A percentile compares a stretch with the other conserved stretches of the same genome.
phyloP scores from a whole-genome alignment of 2,113 vertebrate species.

The Girardinichthys multiradiatus region DNA sequence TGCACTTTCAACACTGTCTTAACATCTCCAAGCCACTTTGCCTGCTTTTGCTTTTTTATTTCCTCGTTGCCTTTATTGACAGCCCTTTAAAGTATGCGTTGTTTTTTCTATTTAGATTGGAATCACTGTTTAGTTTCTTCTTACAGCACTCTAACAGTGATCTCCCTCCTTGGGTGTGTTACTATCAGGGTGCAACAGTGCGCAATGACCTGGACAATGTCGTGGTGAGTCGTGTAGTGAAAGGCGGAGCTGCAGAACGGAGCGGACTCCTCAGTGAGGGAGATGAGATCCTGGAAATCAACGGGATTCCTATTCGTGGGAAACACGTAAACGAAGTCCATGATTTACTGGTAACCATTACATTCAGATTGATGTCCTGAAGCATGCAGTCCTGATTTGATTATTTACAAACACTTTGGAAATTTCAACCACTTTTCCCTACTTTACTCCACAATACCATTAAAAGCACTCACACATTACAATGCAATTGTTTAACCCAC shows the following conservation, averaged over 20 bases:
- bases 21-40: not conserved
- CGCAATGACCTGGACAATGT: conserved; percentile 95
- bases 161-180: conserved; percentile 5
- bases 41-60: too few relatives aligned
- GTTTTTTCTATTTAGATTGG: not conserved
- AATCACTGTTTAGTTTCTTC: not conserved
- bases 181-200: conserved; percentile 90
- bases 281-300: conserved; percentile 96
- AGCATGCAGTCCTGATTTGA: not conserved
- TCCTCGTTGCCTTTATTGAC: not conserved
- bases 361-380: not conserved
- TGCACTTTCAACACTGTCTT: not conserved
- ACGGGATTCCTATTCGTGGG: conserved; percentile 90
- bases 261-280: conserved; percentile 93
- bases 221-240: conserved; percentile 95
- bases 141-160: not conserved
- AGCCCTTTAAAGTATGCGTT: not conserved
- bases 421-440: not conserved
- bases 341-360: conserved; percentile 87
- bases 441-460: not conserved
- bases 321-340: conserved; percentile 97
- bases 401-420: not conserved
- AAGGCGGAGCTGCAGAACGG: conserved; percentile 92
- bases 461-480: not conserved
- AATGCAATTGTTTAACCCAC: not conserved